Conservation (phyloP, 2,888 invertebrate genomes). For the Flabesymbios commensalis region DNA sequence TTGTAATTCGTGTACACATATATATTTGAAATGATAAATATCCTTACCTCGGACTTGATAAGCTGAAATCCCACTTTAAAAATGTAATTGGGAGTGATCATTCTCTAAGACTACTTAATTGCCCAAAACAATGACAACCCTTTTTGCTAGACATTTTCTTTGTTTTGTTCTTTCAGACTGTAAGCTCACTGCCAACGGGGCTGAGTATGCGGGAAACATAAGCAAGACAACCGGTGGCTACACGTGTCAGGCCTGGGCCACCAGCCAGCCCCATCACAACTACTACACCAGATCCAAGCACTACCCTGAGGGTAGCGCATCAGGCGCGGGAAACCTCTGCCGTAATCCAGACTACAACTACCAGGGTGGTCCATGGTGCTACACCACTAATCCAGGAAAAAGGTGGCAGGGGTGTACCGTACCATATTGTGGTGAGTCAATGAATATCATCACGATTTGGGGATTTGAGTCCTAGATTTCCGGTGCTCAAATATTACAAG, state of each 20-base stretch:
- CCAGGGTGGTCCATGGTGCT: background rate
- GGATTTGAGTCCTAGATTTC: too few species aligned
- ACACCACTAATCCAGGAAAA: background rate
- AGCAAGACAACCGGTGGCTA: background rate
- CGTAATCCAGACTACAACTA: background rate
- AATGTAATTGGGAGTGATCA: too few species aligned
- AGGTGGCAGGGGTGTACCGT: background rate
- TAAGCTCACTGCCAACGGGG: background rate
- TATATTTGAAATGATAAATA: too few species aligned
- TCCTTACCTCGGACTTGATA: too few species aligned
- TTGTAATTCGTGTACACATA: too few species aligned
- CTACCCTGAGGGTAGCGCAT: background rate
- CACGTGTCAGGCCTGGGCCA: conserved; percentile 4
- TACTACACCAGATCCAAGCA: background rate
- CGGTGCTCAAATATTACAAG: too few species aligned
- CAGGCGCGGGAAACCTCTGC: background rate
- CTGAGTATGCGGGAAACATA: conserved; percentile 1
- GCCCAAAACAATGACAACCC: too few species aligned
- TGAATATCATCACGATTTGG: too few species aligned
- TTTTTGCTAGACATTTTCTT: background rate
- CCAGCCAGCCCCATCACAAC: background rate
- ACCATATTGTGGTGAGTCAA: background rate
- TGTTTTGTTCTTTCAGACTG: background rate
- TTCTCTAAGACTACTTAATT: too few species aligned
- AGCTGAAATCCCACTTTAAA: too few species aligned